Evolutionary conservation across 2,113 vertebrate species (phyloP), one percentile per base, ranked within the genome.

Genomic region (Lamprologus tigripictilis): DNA sequence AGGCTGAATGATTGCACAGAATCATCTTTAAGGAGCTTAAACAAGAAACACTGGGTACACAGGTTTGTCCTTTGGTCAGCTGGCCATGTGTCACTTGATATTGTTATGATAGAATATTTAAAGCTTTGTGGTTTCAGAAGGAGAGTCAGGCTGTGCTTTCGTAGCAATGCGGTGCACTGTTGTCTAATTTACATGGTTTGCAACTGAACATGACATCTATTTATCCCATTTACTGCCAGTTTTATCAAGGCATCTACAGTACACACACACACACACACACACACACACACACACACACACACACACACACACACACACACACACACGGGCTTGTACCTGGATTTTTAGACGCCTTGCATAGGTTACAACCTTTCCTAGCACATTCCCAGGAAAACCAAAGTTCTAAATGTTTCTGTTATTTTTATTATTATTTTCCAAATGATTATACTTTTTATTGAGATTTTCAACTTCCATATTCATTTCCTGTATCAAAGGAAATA

Each of bases 381-480:
- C 76, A 35, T 83, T 89, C 55, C 63, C 31, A 55, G 54, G 23
- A 85, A 85, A 53, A 81, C 9, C 23, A 53, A 63, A 53, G 40
- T 31, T 81, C 55, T 42, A 80, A 79, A 57, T 10, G 58, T 63
- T 63, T 63, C 28, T 31, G 28, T 61, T 35, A 66, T 35, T 66
- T 66, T 66, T 37, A 66, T n/a, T 1, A 63, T 63, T 66, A 66
- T 12, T 66, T 37, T 66, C 17, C 17, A 66, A 12, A 37, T 66
- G 17, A 66, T n/a, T 37, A 37, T 0, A 66, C 31, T 7, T 35
- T n/a, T 5, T 0, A 35, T n/a, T 10, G 31, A 66, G 33, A n/a
- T 66, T 8, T n/a, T 66, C 17, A 6, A 8, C 26, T 83, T 54
- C 3, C 45, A 76, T 9, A 68, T 11, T 84, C 19, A 6, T 79